A percentile compares a stretch with the other conserved stretches of the same genome.
Conservation (phyloP, 2,888 invertebrate species). For the Athetis lepigone region DNA sequence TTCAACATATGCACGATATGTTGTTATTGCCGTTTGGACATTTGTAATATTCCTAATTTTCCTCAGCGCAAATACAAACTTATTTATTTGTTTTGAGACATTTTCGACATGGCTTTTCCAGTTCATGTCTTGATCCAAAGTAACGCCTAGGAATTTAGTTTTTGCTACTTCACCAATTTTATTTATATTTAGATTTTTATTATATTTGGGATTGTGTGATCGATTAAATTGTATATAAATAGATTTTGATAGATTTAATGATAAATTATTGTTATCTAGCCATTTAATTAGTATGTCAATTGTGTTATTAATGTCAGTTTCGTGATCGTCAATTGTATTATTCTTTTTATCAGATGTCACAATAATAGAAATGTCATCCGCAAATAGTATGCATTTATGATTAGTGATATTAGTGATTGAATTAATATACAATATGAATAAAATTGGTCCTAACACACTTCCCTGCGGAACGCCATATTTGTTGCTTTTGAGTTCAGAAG, state of each 20-base stretch:
- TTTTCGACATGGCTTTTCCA: constrained; percentile 1
- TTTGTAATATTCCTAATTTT: constrained; percentile 3
- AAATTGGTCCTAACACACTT: background rate
- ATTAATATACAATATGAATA: too few species aligned
- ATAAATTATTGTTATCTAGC: background rate
- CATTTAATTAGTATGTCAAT: constrained; percentile 4
- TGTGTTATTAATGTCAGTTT: background rate
- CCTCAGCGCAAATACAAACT: too few species aligned
- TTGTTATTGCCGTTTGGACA: too few species aligned
- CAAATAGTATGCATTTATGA: too few species aligned
- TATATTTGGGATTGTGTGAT: constrained; percentile 1
- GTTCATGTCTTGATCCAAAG: constrained; percentile 3
- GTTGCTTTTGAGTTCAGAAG: background rate
- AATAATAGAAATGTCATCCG: constrained; percentile 2
- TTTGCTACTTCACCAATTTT: constrained; percentile 6
- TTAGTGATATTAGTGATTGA: background rate
- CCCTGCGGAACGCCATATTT: too few species aligned
- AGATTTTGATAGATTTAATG: constrained; percentile 1
- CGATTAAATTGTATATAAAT: constrained; percentile 3
- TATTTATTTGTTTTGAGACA: too few species aligned
- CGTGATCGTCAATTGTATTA: background rate
- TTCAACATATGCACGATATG: constrained; percentile 4
- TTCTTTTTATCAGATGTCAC: constrained; percentile 2
- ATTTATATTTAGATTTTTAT: constrained; percentile 1
- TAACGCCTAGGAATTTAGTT: background rate